Conservation (phyloP, 2,797 vertebrate genomes). For the Tenualosa ilisha region DNA sequence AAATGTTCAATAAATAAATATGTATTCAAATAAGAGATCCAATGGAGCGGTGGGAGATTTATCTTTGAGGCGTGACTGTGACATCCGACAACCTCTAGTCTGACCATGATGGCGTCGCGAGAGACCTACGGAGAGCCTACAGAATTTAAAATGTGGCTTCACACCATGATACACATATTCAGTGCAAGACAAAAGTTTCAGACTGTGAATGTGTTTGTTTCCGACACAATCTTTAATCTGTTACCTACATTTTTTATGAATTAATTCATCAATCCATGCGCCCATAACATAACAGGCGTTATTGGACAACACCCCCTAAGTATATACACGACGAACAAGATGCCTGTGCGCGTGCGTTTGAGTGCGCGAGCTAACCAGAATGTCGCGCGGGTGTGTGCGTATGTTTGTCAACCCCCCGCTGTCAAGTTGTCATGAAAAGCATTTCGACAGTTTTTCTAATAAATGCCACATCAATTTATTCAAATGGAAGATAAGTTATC, state of each 20-base stretch:
- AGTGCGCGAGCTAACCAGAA: not conserved
- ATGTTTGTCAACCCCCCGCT: constrained; percentile 17
- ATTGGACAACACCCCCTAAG: constrained; percentile 37
- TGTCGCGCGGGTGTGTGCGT: constrained; percentile 8
- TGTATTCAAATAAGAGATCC: not conserved
- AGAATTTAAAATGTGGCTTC: not conserved
- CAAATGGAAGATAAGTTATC: not conserved
- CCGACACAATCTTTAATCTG: not conserved
- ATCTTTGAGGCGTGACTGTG: not conserved
- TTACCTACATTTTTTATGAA: not conserved
- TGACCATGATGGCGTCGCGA: not conserved
- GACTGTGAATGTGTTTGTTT: not conserved
- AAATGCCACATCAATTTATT: too few relatives aligned
- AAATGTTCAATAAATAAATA: not conserved
- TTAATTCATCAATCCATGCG: not conserved
- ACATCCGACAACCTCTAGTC: constrained; percentile 14
- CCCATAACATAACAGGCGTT: constrained; percentile 39
- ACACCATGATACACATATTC: not conserved
- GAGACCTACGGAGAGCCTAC: not conserved
- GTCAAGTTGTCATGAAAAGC: not conserved
- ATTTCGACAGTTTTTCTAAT: not conserved
- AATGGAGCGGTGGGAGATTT: not conserved
- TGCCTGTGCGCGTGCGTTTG: not conserved
- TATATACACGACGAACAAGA: constrained; percentile 23
- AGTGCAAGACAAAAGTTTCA: not conserved